A percentile compares a stretch with the other conserved stretches of the same genome.
Evolutionary conservation across 1,140 invertebrate species (phyloP).

Genomic region (Drosophila mayri): DNA sequence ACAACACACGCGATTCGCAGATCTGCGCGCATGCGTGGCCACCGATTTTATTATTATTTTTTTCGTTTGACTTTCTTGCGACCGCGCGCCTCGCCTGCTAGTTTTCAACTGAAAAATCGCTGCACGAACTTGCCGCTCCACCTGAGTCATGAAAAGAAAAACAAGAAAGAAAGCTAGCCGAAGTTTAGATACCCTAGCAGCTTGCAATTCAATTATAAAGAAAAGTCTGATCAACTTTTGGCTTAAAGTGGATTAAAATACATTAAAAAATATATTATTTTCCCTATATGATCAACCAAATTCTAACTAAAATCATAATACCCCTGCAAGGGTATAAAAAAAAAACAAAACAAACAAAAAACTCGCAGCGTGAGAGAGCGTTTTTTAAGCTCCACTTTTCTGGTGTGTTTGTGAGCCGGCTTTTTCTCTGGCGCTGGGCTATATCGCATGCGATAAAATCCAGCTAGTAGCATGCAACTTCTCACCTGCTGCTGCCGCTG

Average conservation of each 20-base stretch:
- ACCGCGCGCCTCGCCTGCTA: constrained; percentile 58
- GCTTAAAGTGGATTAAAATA: no score
- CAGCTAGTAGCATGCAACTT: constrained; percentile 16
- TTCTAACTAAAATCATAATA: no score
- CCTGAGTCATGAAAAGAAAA: constrained; percentile 25
- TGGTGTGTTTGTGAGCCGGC: constrained; percentile 29
- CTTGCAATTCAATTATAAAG: no score
- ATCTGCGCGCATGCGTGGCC: constrained; percentile 60
- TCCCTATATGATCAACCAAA: no score
- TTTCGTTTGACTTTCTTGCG: neutral
- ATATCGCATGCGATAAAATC: constrained; percentile 50
- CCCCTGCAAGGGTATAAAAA: neutral
- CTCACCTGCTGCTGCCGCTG: constrained; percentile 47
- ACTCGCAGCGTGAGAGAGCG: constrained; percentile 19
- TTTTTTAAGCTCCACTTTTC: constrained; percentile 21
- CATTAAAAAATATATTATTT: no score
- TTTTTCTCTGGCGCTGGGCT: constrained; percentile 16
- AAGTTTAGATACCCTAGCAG: no score
- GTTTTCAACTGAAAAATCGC: constrained; percentile 55
- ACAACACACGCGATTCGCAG: constrained; percentile 47
- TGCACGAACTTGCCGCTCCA: constrained; percentile 24
- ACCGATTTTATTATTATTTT: constrained; percentile 16
- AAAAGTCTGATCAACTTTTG: no score
- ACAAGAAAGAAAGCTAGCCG: no score
- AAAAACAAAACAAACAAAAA: neutral